These are phyloP conservation scores for Macrosteles quadrilineatus DNA, from an alignment of 1,140 invertebrate species.

Conservation along the genomic window DNA sequence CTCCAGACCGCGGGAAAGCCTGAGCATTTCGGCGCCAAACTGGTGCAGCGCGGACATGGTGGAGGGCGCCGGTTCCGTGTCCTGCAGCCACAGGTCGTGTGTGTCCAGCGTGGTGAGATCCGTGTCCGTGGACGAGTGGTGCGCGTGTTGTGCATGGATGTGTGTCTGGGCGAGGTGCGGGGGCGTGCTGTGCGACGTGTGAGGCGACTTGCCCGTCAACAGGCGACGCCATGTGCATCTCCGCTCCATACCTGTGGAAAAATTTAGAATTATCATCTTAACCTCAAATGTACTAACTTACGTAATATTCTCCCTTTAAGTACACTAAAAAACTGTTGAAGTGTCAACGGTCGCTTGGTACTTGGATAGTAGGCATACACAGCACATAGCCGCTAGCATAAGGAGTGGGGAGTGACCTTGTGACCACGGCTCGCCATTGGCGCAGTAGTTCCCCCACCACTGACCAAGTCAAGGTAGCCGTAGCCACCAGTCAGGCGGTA, in stretches of 20 bases:
- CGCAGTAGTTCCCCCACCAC: too few species aligned
- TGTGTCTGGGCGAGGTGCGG: conserved; percentile 29
- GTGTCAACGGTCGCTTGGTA: too few species aligned
- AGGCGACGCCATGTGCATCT: conserved; percentile 64
- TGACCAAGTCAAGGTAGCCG: too few species aligned
- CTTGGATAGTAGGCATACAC: too few species aligned
- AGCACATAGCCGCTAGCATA: too few species aligned
- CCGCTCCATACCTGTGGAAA: conserved; percentile 53
- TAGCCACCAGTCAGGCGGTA: too few species aligned
- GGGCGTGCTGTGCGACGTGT: conserved; percentile 47
- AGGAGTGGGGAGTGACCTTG: too few species aligned
- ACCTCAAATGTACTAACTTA: too few species aligned
- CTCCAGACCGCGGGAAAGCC: conserved; percentile 73
- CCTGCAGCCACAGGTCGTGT: conserved; percentile 77
- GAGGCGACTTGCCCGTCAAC: conserved; percentile 52
- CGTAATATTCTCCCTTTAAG: too few species aligned
- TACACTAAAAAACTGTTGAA: too few species aligned
- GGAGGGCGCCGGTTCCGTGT: conserved; percentile 74
- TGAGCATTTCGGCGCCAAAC: conserved; percentile 80
- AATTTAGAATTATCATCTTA: not conserved
- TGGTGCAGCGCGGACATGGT: conserved; percentile 79
- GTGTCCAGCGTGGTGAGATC: conserved; percentile 77
- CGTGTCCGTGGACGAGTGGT: conserved; percentile 73
- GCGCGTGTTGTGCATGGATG: conserved; percentile 23
- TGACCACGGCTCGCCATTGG: too few species aligned